Evolutionary conservation across 2,888 invertebrate species (phyloP).

Genomic region (Cephalotes varians): DNA sequence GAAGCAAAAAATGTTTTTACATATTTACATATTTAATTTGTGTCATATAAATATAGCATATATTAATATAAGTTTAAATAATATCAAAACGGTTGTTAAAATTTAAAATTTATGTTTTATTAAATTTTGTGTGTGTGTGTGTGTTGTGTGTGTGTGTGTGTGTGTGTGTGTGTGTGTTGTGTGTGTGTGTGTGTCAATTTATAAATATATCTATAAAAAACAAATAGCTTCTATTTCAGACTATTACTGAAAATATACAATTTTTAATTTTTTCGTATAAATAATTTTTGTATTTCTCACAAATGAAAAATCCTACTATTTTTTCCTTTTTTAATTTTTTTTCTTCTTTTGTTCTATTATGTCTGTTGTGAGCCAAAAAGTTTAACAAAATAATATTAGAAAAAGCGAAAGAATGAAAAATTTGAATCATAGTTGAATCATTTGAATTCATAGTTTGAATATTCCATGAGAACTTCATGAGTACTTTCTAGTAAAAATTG

Average conservation of each 20-base stretch:
- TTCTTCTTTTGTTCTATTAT: neutral
- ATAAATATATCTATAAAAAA: neutral
- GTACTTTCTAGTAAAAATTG: slow-evolving; percentile 21
- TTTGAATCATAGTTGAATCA: too few species aligned
- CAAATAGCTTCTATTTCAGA: neutral
- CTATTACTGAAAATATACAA: neutral
- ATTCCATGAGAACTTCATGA: too few species aligned
- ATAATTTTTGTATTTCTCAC: neutral
- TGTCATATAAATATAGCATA: neutral
- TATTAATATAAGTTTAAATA: neutral
- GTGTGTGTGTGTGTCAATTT: too few species aligned
- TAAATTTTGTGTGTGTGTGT: too few species aligned
- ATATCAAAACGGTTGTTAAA: neutral
- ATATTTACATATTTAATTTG: neutral
- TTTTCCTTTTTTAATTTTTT: too few species aligned
- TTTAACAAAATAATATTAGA: neutral
- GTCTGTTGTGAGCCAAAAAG: neutral
- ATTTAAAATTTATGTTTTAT: neutral
- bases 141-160: too few species aligned
- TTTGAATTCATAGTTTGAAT: slow-evolving; percentile 26
- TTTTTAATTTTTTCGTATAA: neutral
- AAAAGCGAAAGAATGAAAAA: neutral
- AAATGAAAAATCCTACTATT: neutral
- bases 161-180: too few species aligned
- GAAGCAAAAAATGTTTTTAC: neutral